A percentile compares a stretch with the other conserved stretches of the same genome.
These are phyloP conservation scores for Chelidonichthys spinosus DNA, from an alignment of 2,797 vertebrate species.

Conservation along the genomic window DNA sequence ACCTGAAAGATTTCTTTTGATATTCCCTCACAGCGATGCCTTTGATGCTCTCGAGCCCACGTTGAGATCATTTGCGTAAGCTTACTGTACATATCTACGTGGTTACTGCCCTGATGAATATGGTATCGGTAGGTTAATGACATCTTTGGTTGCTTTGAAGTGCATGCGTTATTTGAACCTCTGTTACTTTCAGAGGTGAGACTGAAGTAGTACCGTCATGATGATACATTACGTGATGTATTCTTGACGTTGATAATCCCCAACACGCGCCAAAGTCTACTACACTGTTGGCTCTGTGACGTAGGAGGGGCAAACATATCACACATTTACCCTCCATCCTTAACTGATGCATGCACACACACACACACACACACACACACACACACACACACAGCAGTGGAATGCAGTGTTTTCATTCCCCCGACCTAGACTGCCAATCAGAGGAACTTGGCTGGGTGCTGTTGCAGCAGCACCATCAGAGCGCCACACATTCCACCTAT, in stretches of 20 bases:
- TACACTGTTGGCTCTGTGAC: slow-evolving; percentile 36
- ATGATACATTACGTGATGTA: slow-evolving; percentile 9
- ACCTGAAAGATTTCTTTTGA: slow-evolving; percentile 58
- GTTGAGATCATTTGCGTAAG: slow-evolving; percentile 46
- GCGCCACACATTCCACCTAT: slow-evolving; percentile 64
- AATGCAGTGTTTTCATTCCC: slow-evolving; percentile 73
- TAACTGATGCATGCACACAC: slow-evolving; percentile 13
- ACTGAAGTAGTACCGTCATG: slow-evolving; percentile 9
- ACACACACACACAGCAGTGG: slow-evolving; percentile 17
- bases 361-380: neutral
- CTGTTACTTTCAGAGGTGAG: neutral
- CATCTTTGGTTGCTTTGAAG: slow-evolving; percentile 41
- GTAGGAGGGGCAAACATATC: slow-evolving; percentile 7
- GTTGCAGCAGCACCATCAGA: slow-evolving; percentile 53
- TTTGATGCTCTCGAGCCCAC: slow-evolving; percentile 58
- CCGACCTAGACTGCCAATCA: slow-evolving; percentile 67
- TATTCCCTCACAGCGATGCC: slow-evolving; percentile 38
- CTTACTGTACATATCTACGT: slow-evolving; percentile 10
- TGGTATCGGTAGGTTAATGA: slow-evolving; percentile 16
- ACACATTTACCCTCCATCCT: slow-evolving; percentile 5
- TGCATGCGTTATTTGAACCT: slow-evolving; percentile 18
- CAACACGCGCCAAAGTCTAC: slow-evolving; percentile 41
- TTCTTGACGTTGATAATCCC: slow-evolving; percentile 62
- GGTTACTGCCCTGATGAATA: slow-evolving; percentile 34
- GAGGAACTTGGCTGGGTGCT: slow-evolving; percentile 51